Percentiles rank a stretch among this genome's conserved stretches.
Evolutionary conservation across 1,140 invertebrate genomes (phyloP).

Genomic region (Macrostomum lignano): DNA sequence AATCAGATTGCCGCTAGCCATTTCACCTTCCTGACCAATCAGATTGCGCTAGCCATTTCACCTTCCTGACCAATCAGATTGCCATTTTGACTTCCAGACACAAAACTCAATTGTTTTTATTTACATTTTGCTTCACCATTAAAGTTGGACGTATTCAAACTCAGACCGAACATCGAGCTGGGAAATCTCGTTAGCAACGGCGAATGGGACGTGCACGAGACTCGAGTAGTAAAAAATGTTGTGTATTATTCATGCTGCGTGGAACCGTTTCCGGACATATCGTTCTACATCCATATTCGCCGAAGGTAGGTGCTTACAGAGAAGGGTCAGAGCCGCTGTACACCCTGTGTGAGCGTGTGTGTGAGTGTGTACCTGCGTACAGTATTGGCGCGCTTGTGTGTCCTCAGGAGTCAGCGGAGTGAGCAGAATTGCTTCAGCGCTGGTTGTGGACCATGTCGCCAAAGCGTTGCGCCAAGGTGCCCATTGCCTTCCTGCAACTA

Average conservation of each 20-base stretch:
- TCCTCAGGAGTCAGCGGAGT: no score
- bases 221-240: slow-evolving; percentile 10
- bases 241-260: slow-evolving; percentile 49
- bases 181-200: slow-evolving; percentile 1
- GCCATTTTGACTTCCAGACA: background rate
- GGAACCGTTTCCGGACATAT: slow-evolving; percentile 77
- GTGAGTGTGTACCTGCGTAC: background rate
- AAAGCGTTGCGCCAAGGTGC: no score
- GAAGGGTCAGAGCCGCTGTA: background rate
- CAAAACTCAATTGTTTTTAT: background rate
- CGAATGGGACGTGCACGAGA: slow-evolving; percentile 1
- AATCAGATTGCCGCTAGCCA: no score
- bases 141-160: background rate
- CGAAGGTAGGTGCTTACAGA: slow-evolving; percentile 7
- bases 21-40: background rate
- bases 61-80: background rate
- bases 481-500: no score
- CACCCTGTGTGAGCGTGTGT: background rate
- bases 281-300: slow-evolving; percentile 88
- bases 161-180: slow-evolving; percentile 1
- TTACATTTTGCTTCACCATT: background rate
- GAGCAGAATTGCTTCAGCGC: no score
- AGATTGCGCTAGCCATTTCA: slow-evolving; percentile 11
- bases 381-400: background rate
- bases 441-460: no score